Evolutionary conservation across 2,113 vertebrate genomes (phyloP), one percentile per base, ranked within the genome.

Genomic region (Galemys pyrenaicus): DNA sequence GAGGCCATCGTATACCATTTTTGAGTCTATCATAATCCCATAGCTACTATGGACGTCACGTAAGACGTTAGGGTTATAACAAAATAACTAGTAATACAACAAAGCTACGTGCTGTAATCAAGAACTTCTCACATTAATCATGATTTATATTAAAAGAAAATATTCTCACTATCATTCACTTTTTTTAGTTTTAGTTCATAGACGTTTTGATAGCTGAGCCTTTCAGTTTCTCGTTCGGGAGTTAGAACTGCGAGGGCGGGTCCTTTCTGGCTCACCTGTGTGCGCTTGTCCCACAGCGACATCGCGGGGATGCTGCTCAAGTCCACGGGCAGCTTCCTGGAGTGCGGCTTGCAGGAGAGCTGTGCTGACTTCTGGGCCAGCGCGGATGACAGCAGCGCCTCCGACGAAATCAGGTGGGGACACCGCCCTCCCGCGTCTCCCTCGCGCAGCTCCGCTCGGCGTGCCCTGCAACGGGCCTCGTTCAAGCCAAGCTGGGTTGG

Each of bases 221-320:
- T 44, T n/a, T 35, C 6, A 4, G 20, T 16, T 54, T 79, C n/a
- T 78, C 44, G 1, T 6, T 62, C 6, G 13, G 3, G 37, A 67
- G 9, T 62, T 1, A 44, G 68, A 3, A 6, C n/a, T 87, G 3
- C 39, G 54, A 91, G 71, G 74, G 30, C 86, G 67, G 8, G 19
- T 28, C 87, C 65, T 22, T 83, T 65, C 22, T 7, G 37, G 92
- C 95, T 98, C 51, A 95, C 75, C n/a, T 77, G 87, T 86, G 41
- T 51, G 87, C 1, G 8, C 54, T 71, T 30, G 65, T 28, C 68
- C 82, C 96, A 62, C 96, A 99, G 99, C 97, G 99, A 99, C 97
- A 99, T 99, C 92, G 99, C 99, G 78, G 99, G 99, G 70, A 99
- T 99, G 99, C 98, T 99, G 97, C 98, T 99, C 58, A 99, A 99